Base-by-base conservation (phyloP, 1,140 invertebrate species). In the Proctacanthus coquilletti region DNA sequence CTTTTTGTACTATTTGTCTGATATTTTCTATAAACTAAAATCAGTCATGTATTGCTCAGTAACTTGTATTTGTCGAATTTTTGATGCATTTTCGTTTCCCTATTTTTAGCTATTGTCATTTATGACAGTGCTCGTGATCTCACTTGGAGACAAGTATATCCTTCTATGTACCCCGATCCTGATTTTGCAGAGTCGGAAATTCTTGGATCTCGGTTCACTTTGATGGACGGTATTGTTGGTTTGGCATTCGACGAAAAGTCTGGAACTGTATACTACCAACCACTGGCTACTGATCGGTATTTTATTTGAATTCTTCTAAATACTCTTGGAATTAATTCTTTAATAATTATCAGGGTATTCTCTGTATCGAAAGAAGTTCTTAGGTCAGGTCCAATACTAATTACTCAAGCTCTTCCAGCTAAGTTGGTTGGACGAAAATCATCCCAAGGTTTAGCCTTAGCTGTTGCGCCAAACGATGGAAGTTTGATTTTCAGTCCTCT, bases 201-300 rank as follows among this genome's bases (percentile, higher is more conserved):
- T 38, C 60, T 60, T 11, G 68, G 68, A 2, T 68, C 73, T 38
- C 63, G 54, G 2, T 85, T 86, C 51, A 77, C 80, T 6, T 58
- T 86, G 2, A 77, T 80, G 66, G 83, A 86, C 51, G 83, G 81
- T 4, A 62, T 87, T 17, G 76, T 86, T 0, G 83, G 83, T 0
- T 49, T 87, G n/a, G 67, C 77, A 0, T 72, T 83, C 42, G 83
- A 81, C 0, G 69, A 75, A 0, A 69, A 68, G 31, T 61, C 71
- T 15, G 71, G 69, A 1, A 61, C 70, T 1, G 43, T 86, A 0
- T 87, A 83, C 52, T 86, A 75, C 61, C 81, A 85, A 53, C 81
- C 84, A 0, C 58, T 86, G 39, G 82, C 82, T n/a, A 83, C 80
- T 4, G 74, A 84, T 58, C 70, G 79, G 68, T 72, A 49, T n/a